These are phyloP conservation scores for Cantharis rustica DNA, from an alignment of 2,888 invertebrate genomes.

Conservation along the genomic window DNA sequence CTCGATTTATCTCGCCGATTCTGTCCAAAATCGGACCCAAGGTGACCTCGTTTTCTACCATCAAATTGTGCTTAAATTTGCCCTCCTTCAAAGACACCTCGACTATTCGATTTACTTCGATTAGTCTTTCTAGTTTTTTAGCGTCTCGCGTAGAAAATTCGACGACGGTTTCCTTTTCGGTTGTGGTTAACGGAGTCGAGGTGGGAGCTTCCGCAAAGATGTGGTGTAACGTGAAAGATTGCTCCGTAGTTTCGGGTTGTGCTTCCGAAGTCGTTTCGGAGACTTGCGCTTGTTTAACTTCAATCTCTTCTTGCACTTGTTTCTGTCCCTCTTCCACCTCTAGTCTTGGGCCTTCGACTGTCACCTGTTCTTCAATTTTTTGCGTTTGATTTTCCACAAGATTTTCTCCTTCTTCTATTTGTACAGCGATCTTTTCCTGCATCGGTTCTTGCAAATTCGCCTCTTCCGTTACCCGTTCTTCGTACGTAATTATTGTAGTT, in stretches of 20 bases:
- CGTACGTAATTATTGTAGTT: neutral
- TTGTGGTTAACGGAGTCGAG: conserved; percentile 28
- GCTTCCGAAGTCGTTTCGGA: neutral
- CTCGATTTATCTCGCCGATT: conserved; percentile 72
- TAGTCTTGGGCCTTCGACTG: neutral
- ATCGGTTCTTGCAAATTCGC: neutral
- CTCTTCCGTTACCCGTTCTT: neutral
- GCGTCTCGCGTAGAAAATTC: conserved; percentile 48
- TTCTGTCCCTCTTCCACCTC: neutral
- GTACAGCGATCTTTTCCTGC: neutral
- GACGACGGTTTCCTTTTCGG: conserved; percentile 37
- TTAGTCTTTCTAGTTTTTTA: conserved; percentile 62
- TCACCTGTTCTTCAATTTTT: neutral
- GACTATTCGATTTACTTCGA: conserved; percentile 71
- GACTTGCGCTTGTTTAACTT: neutral
- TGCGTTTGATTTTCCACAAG: neutral
- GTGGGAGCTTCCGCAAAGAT: conserved; percentile 56
- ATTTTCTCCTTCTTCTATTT: neutral
- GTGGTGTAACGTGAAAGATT: conserved; percentile 54
- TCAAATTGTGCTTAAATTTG: conserved; percentile 60
- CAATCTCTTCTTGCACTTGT: neutral
- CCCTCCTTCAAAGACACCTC: conserved; percentile 71
- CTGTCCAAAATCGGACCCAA: conserved; percentile 66
- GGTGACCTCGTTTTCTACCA: conserved; percentile 63
- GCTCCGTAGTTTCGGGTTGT: conserved; percentile 40